Evolutionary conservation across 1,140 invertebrate genomes (phyloP), one percentile per base, ranked within the genome.

Genomic region (Drosophila chauvacae): DNA sequence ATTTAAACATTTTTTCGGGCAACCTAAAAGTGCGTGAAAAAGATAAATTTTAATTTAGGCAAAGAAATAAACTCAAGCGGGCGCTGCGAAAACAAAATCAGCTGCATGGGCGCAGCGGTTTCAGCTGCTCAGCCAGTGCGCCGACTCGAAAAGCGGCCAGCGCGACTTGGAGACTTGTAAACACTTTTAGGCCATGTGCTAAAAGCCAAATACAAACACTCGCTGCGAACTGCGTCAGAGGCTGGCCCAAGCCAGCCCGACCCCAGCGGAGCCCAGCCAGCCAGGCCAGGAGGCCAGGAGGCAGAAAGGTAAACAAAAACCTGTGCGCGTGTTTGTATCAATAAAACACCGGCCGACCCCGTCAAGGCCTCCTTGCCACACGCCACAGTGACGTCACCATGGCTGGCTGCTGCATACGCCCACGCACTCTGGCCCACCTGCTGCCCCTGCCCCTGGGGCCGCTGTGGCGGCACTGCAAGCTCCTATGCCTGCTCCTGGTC

Each of bases 231-330:
- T 76, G 63, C 74, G 74, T 77, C 74, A 77, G 74, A 77, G 74
- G 45, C 35, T 48, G 35, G 37, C 53, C 53, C 53, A 23, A 56
- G 35, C 20, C 35, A 23, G 23, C 4, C 33, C 51, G 20, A 55
- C 13, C 33, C 33, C 18, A 44, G 51, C 33, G 28, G 10, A 51
- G 48, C 48, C 48, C 48, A 51, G 28, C 48, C 51, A 55, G 51
- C 5, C 48, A 48, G 20, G 30, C 7, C 30, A 30, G 28, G 28
- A 28, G 28, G 28, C 50, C 74, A 77, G 68, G 45, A 77, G 68
- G 42, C 66, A 77, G 77, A 87, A 87, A 87, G 84, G 84, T 87
- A 87, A 87, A 87, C 84, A 87, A 87, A 87, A 88, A 87, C 84
- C 84, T 87, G 84, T 87, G 85, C 85, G 84, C 85, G 81, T 87